A percentile compares a stretch with the other conserved stretches of the same genome.
These are phyloP conservation scores for Apodemus speciosus DNA, from an alignment of 2,113 vertebrate genomes.

Conservation along the genomic window DNA sequence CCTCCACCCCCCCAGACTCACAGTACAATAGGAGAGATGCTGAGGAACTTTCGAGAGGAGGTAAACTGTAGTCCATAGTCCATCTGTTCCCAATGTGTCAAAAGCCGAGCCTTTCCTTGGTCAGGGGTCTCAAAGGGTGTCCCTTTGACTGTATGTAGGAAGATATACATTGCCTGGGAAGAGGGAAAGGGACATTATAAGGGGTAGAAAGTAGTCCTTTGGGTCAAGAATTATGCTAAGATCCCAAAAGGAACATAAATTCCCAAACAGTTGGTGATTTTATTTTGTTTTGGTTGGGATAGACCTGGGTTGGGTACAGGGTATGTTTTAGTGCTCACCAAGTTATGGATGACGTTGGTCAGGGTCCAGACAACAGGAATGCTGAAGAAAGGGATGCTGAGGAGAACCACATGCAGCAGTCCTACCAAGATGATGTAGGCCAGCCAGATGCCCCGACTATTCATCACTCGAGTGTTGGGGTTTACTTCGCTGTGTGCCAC, in stretches of 20 bases:
- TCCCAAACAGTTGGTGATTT: conserved; percentile 30
- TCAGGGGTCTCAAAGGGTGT: conserved; percentile 96
- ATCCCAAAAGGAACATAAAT: conserved; percentile 33
- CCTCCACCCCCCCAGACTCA: conserved; percentile 81
- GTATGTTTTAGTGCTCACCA: conserved; percentile 86
- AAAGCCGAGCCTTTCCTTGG: conserved; percentile 94
- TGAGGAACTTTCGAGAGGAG: conserved; percentile 95
- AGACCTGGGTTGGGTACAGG: conserved; percentile 25
- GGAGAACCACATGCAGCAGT: conserved; percentile 90
- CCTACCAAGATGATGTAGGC: conserved; percentile 92
- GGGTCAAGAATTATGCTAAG: conserved; percentile 12
- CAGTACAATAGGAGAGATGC: conserved; percentile 94
- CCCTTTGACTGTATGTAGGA: conserved; percentile 95
- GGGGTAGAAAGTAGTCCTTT: not conserved
- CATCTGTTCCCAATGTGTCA: conserved; percentile 97
- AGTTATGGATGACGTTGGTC: conserved; percentile 96
- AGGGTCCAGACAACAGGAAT: conserved; percentile 95
- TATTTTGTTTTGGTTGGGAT: conserved; percentile 23
- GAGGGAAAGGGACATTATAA: not conserved
- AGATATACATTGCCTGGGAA: conserved; percentile 93
- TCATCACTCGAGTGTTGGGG: conserved; percentile 97
- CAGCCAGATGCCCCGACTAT: conserved; percentile 95
- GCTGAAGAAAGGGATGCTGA: conserved; percentile 96
- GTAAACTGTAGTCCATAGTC: conserved; percentile 96
- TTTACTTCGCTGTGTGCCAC: conserved; percentile 98